Percentiles rank a stretch among this genome's conserved stretches.
phyloP scores from a whole-genome alignment of 2,113 vertebrate genomes.

The Megaceryle torquata region DNA sequence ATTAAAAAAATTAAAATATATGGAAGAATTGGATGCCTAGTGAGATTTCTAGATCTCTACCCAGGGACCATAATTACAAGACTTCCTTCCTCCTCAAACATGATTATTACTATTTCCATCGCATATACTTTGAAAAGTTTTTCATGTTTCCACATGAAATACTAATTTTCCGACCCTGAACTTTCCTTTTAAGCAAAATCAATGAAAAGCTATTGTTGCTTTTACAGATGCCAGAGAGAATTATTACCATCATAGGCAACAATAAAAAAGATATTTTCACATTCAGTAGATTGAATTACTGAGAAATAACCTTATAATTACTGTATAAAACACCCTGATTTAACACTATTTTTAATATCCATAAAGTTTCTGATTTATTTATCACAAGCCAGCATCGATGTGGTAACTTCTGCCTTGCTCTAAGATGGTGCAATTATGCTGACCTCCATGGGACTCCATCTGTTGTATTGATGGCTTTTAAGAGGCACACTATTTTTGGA shows the following conservation, averaged over 20 bases:
- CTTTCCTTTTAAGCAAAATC: constrained; percentile 65
- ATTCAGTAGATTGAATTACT: constrained; percentile 37
- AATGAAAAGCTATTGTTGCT: constrained; percentile 61
- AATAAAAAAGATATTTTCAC: constrained; percentile 61
- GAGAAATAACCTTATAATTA: constrained; percentile 59
- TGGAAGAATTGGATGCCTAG: background rate
- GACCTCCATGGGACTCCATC: background rate
- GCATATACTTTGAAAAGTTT: constrained; percentile 38
- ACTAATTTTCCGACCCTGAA: constrained; percentile 47
- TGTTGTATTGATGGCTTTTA: background rate
- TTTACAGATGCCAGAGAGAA: constrained; percentile 53
- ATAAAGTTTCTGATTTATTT: constrained; percentile 43
- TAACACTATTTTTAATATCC: constrained; percentile 42
- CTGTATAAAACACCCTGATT: constrained; percentile 40
- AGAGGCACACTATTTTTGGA: background rate
- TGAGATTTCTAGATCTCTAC: background rate
- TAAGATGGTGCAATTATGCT: background rate
- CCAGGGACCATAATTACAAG: background rate
- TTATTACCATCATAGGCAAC: constrained; percentile 39
- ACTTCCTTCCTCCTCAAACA: constrained; percentile 1
- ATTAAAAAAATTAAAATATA: constrained; percentile 1
- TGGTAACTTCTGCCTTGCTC: background rate
- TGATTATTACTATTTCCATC: constrained; percentile 15
- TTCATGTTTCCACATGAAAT: constrained; percentile 49
- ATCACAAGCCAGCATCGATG: background rate